Base-by-base conservation (phyloP, 2,888 invertebrate species). In the Orchesellides sinensis region DNA sequence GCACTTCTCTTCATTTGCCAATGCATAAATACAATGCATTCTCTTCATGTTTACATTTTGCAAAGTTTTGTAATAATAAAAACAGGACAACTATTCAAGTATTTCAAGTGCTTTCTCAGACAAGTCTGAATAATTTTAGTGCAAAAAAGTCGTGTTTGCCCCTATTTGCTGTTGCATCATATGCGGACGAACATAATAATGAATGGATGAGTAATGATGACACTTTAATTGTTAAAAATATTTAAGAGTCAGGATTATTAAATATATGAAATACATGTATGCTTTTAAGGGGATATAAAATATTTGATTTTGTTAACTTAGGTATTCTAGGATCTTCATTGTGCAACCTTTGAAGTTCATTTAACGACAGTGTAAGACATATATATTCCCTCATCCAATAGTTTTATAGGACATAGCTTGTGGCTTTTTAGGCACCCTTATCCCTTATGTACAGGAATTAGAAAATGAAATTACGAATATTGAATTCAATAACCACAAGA, bases 141-240 rank as follows among this genome's bases (percentile, higher is more conserved):
- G 29, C 29, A 29, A n/a, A 32, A 29, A 65, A 61, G 19, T 75
- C 45, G 45, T 45, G 66, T 56, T 49, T 29, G 35, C 29, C 63
- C 59, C 59, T 61, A 68, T 25, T 75, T 40, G 59, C 56, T 68
- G 27, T 79, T 79, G 78, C 78, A 79, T 79, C 78, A 79, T 79
- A 79, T 54, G 78, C 78, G 70, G 78, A 79, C 78, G 40, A 47
- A 45, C 32, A 66, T 19, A 32, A 66, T 66, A 79, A 79, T 70
- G 49, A 63, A 70, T 52, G 78, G 78, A 79, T 79, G 78, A 79
- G 78, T 79, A 70, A 79, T 79, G 78, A 79, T 79, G 78, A 79
- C 78, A 77, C 70, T 79, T 79, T 79, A 79, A 79, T 79, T 70
- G 78, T 79, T 63, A 27, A 47, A 79, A 63, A 79, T 70, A 63